Conservation (phyloP, 2,797 vertebrate genomes). For the Oreortyx pictus region DNA sequence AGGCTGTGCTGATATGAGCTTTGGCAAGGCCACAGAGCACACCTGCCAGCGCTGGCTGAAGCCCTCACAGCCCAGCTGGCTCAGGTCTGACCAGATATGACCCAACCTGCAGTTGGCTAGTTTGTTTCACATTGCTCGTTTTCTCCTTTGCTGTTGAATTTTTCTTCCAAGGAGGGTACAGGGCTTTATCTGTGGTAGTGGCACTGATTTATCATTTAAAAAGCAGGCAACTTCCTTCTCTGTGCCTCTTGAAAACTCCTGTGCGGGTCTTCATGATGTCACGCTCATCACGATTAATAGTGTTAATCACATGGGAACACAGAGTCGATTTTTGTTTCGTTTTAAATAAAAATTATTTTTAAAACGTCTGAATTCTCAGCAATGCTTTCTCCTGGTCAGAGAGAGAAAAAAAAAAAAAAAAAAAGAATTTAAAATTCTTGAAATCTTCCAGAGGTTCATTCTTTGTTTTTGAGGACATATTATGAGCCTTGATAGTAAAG, state of each 20-base stretch:
- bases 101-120: background rate
- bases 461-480: background rate
- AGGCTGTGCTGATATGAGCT: background rate
- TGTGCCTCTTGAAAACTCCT: background rate
- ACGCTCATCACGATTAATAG: background rate
- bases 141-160: background rate
- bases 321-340: background rate
- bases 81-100: background rate
- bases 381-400: background rate
- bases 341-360: slow-evolving; percentile 4
- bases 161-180: background rate
- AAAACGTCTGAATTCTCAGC: background rate
- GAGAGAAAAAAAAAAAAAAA: background rate
- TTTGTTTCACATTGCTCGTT: background rate
- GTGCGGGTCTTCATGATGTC: background rate
- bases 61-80: background rate
- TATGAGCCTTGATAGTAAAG: background rate
- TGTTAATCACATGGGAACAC: background rate
- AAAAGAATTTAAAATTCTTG: background rate
- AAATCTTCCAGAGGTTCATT: background rate
- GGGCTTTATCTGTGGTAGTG: background rate
- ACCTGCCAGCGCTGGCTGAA: background rate
- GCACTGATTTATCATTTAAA: background rate
- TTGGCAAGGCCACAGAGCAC: background rate
- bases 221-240: background rate